A percentile compares a stretch with the other conserved stretches of the same genome.
These are phyloP conservation scores for Acanthochromis polyacanthus DNA, from an alignment of 2,113 vertebrate species.

Conservation along the genomic window DNA sequence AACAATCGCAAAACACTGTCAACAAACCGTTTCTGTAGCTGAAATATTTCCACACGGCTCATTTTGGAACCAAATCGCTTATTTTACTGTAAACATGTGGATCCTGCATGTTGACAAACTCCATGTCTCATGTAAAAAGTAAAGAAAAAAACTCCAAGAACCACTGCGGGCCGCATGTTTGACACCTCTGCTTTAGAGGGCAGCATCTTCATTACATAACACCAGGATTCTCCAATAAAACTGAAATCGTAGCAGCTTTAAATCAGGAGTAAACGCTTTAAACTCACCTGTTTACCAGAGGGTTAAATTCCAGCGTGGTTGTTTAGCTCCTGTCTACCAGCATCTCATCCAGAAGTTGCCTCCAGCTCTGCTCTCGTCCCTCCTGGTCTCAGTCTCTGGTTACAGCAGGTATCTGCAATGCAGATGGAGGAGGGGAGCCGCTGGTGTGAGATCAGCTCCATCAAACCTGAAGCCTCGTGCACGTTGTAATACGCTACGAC, in stretches of 20 bases:
- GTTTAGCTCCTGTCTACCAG: slow-evolving; percentile 44
- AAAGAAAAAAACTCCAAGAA: too few relatives aligned
- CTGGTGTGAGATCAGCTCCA: slow-evolving; percentile 36
- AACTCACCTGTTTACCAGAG: neutral
- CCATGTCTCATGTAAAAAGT: too few relatives aligned
- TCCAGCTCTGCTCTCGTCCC: slow-evolving; percentile 38
- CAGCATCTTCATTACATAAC: neutral
- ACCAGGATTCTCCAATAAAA: too few relatives aligned
- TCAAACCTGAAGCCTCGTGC: slow-evolving; percentile 18
- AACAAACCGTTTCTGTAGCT: too few relatives aligned
- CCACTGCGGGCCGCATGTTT: too few relatives aligned
- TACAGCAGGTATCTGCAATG: slow-evolving; percentile 77
- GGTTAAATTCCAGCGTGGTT: neutral
- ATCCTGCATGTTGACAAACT: too few relatives aligned
- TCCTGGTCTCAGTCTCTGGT: slow-evolving; percentile 62
- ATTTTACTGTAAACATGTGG: too few relatives aligned
- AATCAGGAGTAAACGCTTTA: neutral
- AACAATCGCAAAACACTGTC: too few relatives aligned
- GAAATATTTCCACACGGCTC: too few relatives aligned
- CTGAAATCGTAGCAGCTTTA: neutral
- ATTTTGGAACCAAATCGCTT: too few relatives aligned
- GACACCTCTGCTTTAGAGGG: too few relatives aligned
- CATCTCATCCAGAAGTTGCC: slow-evolving; percentile 18
- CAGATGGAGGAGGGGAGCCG: slow-evolving; percentile 62
- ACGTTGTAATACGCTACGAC: neutral